Conservation (phyloP, 2,113 vertebrate species). For the human (Homo sapiens) region DNA sequence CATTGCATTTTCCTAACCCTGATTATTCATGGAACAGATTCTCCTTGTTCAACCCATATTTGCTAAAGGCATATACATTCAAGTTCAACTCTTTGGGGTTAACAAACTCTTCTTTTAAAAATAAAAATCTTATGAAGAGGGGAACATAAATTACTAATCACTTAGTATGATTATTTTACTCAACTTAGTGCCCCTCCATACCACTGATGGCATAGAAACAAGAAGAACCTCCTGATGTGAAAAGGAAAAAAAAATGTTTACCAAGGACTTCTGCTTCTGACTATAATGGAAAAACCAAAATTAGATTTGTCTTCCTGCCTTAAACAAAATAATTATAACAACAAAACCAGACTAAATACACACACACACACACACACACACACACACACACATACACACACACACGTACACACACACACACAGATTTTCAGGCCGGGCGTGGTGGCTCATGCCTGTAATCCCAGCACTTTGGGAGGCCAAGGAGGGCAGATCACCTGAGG, state of each 20-base stretch:
- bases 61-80: not conserved
- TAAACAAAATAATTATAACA: not conserved
- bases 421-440: too few species aligned
- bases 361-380: too few species aligned
- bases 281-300: not conserved
- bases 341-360: not conserved
- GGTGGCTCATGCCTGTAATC: not conserved
- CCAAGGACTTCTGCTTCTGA: not conserved
- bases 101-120: constrained; percentile 10
- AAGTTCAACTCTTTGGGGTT: not conserved
- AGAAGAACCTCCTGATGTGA: not conserved
- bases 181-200: not conserved
- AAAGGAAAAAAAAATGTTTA: not conserved
- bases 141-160: not conserved
- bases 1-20: not conserved
- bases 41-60: not conserved
- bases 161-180: not conserved
- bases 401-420: too few species aligned
- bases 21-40: not conserved
- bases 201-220: not conserved
- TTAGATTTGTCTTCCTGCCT: not conserved
- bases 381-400: too few species aligned
- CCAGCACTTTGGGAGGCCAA: too few species aligned
- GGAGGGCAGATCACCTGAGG: too few species aligned
- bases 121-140: not conserved